A percentile compares a stretch with the other conserved stretches of the same genome.
phyloP scores from a whole-genome alignment of 2,888 invertebrate genomes.

The Dynastes maya region DNA sequence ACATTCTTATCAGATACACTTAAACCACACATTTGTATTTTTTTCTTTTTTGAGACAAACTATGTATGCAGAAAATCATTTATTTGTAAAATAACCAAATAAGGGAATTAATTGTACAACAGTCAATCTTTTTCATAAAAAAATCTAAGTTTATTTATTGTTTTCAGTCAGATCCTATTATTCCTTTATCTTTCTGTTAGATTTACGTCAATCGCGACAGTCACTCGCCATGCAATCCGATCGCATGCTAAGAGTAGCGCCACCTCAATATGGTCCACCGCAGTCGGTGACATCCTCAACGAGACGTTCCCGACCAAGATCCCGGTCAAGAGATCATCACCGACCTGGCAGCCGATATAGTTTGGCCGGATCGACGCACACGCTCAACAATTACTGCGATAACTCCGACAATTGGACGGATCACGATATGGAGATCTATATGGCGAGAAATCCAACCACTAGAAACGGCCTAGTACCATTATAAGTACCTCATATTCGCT shows the following conservation, averaged over 20 bases:
- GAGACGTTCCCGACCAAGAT: slow-evolving; percentile 75
- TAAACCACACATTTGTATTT: too few relatives aligned
- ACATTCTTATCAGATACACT: too few relatives aligned
- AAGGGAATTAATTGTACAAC: too few relatives aligned
- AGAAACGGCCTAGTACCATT: slow-evolving; percentile 89
- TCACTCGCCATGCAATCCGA: slow-evolving; percentile 88
- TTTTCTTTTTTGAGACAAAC: too few relatives aligned
- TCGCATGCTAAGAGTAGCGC: slow-evolving; percentile 80
- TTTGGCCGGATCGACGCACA: slow-evolving; percentile 86
- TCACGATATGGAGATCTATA: slow-evolving; percentile 96
- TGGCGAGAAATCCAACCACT: slow-evolving; percentile 92
- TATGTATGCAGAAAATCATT: too few relatives aligned
- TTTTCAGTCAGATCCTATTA: neutral
- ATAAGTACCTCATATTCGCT: slow-evolving; percentile 64
- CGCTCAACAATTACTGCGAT: slow-evolving; percentile 89
- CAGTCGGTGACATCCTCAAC: slow-evolving; percentile 72
- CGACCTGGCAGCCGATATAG: slow-evolving; percentile 84
- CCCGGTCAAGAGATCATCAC: slow-evolving; percentile 84
- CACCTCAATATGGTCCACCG: slow-evolving; percentile 71
- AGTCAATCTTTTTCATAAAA: too few relatives aligned
- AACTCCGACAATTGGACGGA: slow-evolving; percentile 95
- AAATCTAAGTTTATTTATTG: neutral
- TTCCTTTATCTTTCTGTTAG: slow-evolving; percentile 69
- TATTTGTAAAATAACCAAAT: too few relatives aligned
- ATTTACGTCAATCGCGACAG: slow-evolving; percentile 89